A percentile compares a stretch with the other conserved stretches of the same genome.
Evolutionary conservation across 1,140 invertebrate species (phyloP).

Genomic region (Eupristina koningsbergeri): DNA sequence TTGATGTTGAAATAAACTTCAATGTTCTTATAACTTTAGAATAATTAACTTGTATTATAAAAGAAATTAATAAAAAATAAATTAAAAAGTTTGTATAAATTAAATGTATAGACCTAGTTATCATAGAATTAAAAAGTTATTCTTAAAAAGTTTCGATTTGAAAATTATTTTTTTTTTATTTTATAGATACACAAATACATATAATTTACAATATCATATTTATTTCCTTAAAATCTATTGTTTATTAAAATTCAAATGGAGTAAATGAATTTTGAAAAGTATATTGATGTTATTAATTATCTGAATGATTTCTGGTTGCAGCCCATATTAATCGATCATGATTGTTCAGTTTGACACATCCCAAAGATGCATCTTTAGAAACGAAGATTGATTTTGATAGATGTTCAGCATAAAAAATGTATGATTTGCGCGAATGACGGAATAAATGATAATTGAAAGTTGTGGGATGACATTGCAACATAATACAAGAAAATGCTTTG

Average conservation of each 20-base stretch:
- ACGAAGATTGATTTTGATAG: constrained; percentile 38
- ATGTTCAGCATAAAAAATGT: not conserved
- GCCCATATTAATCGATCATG: not conserved
- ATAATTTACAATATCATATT: too few species aligned
- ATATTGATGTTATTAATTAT: constrained; percentile 11
- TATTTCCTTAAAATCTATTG: not conserved
- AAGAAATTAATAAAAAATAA: too few species aligned
- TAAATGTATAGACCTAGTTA: too few species aligned
- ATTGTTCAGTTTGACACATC: constrained; percentile 16
- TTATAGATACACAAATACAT: too few species aligned
- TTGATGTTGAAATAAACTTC: not conserved
- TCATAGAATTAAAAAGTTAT: too few species aligned
- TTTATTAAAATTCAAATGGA: not conserved
- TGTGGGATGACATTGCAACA: not conserved
- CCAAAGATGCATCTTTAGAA: constrained; percentile 23
- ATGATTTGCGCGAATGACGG: not conserved
- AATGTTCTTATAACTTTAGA: not conserved
- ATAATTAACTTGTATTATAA: not conserved
- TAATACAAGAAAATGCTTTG: not conserved
- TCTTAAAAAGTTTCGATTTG: too few species aligned
- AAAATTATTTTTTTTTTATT: too few species aligned
- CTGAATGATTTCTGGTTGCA: not conserved
- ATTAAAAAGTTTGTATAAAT: too few species aligned
- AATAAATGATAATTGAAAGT: constrained; percentile 32
- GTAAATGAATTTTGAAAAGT: not conserved